Percentiles rank a stretch among this genome's conserved stretches.
Conservation (phyloP, 1,140 invertebrate genomes). For the Elysia chlorotica region DNA sequence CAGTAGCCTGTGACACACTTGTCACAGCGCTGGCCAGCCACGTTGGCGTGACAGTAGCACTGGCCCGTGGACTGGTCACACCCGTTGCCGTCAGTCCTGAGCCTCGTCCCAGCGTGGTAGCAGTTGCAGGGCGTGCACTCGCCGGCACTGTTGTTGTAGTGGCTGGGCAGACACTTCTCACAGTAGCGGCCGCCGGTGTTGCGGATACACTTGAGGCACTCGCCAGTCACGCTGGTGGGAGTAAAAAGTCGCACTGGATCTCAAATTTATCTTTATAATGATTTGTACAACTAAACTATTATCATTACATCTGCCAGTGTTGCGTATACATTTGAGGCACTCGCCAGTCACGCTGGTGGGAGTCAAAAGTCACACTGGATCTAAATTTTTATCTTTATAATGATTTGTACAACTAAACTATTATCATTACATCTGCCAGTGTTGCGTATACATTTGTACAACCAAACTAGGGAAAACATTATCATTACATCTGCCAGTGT, state of each 20-base stretch:
- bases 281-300: too few species aligned
- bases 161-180: constrained; percentile 86
- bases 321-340: constrained; percentile 96
- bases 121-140: constrained; percentile 76
- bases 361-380: too few species aligned
- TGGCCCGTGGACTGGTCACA: constrained; percentile 68
- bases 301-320: constrained; percentile 91
- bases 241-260: too few species aligned
- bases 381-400: too few species aligned
- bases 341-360: constrained; percentile 79
- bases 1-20: constrained; percentile 73
- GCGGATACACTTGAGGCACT: constrained; percentile 96
- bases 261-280: too few species aligned
- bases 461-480: too few species aligned
- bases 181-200: constrained; percentile 85
- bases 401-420: too few species aligned
- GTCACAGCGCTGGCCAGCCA: constrained; percentile 87
- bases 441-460: too few species aligned
- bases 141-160: constrained; percentile 70
- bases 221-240: constrained; percentile 76
- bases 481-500: constrained; percentile 96
- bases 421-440: too few species aligned
- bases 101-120: constrained; percentile 76
- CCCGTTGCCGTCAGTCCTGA: constrained; percentile 45
- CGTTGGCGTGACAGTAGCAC: constrained; percentile 86